Base-by-base conservation (phyloP, 1,140 invertebrate species). In the Apis mellifera region DNA sequence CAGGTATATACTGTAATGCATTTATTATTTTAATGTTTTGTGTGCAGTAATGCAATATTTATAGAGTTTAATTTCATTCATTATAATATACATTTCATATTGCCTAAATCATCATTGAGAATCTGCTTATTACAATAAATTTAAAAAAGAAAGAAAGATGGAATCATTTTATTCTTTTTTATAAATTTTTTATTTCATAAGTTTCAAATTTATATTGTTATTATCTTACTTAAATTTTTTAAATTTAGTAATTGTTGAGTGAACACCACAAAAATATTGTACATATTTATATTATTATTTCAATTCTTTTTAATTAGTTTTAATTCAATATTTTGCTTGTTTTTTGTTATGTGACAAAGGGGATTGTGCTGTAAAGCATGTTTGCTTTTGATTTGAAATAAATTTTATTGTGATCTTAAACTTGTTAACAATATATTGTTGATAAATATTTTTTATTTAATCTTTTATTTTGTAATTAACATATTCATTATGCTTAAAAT, bases 1-100 rank as follows among this genome's bases (percentile, higher is more conserved):
- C 86, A 92, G 90, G 91, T 92, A 91, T 62, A 86, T 70, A 68
- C 32, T 79, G 15, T 60, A 68, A 78, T 80, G 71, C 42, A 78
- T 78, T 59, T 69, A 26, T 71, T 64, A 42, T 59, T 60, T 87
- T 80, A 76, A 50, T 85, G 64, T 80, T 87, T 71, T 73, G 32
- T 85, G 80, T 88, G 59, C 70, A 80, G 66, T 48, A n/a, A 78
- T 78, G 60, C 8, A 62, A 75, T 77, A 78, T n/a, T 54, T 66
- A 78, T 48, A 73, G 65, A 76, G 74, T 60, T 72, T 83, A 79
- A 75, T 85, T 77, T 23, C 66, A 26, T 85, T 66, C 52, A 57
- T 70, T 50, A 42, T 75, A 57, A 69, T 77, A 8, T 78, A 42
- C 13, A 62, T 69, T 73, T 86, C 7, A 62, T 42, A 42, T 71